Conservation (phyloP, 1,140 invertebrate genomes). For the Teleopsis dalmanni region DNA sequence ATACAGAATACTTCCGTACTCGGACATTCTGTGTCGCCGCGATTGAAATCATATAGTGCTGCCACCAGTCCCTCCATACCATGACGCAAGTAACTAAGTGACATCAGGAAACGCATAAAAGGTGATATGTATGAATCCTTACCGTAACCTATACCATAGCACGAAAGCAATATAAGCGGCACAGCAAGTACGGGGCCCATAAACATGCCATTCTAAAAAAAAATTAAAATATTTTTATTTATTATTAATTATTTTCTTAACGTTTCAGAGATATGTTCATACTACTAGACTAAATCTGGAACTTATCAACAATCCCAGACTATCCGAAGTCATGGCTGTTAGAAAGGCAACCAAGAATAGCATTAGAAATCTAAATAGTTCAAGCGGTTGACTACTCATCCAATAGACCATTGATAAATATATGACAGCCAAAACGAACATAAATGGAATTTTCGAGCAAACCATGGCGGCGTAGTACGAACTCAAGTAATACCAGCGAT, state of each 20-base stretch:
- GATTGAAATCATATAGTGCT: constrained; percentile 67
- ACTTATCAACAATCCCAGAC: constrained; percentile 63
- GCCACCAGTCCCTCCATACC: constrained; percentile 68
- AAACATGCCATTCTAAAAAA: constrained; percentile 66
- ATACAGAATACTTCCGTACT: constrained; percentile 59
- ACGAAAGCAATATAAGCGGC: constrained; percentile 66
- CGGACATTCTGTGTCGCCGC: constrained; percentile 61
- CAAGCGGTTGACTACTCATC: constrained; percentile 79
- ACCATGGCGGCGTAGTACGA: constrained; percentile 84
- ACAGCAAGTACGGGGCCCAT: constrained; percentile 65
- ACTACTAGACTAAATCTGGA: constrained; percentile 65
- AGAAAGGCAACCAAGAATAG: constrained; percentile 61
- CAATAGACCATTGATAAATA: constrained; percentile 78
- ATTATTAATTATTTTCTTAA: background rate
- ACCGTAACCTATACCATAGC: constrained; percentile 65
- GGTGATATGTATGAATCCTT: constrained; percentile 52
- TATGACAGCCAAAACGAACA: constrained; percentile 65
- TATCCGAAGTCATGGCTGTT: constrained; percentile 66
- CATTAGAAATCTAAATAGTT: constrained; percentile 61
- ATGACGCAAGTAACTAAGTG: constrained; percentile 73
- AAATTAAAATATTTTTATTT: constrained; percentile 1
- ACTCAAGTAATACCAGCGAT: constrained; percentile 86
- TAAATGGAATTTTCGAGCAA: constrained; percentile 60
- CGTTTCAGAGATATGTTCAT: constrained; percentile 43
- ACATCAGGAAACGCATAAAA: constrained; percentile 64